A percentile compares a stretch with the other conserved stretches of the same genome.
phyloP scores from a whole-genome alignment of 2,888 invertebrate species.

The Galeruca laticollis region DNA sequence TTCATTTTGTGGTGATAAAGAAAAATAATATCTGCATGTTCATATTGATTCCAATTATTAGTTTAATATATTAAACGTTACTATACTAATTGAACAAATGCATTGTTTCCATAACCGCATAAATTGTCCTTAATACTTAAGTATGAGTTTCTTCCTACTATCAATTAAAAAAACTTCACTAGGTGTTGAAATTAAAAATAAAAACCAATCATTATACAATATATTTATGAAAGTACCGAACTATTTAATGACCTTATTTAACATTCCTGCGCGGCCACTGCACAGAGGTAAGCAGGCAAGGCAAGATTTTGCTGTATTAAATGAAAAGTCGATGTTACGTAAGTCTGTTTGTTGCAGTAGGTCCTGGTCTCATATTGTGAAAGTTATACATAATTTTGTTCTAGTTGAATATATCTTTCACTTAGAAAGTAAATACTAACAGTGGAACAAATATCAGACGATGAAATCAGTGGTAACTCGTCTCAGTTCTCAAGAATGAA shows the following conservation, averaged over 20 bases:
- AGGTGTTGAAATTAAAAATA: too few relatives aligned
- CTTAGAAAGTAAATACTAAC: constrained; percentile 51
- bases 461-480: constrained; percentile 33
- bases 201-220: not conserved
- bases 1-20: too few relatives aligned
- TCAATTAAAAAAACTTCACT: too few relatives aligned
- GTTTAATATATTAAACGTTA: too few relatives aligned
- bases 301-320: constrained; percentile 19
- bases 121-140: too few relatives aligned
- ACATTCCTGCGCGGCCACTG: not conserved
- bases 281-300: not conserved
- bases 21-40: too few relatives aligned
- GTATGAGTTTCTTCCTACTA: too few relatives aligned
- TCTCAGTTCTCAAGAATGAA: constrained; percentile 24
- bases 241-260: not conserved
- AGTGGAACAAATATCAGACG: constrained; percentile 37
- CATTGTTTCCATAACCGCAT: too few relatives aligned
- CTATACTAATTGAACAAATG: too few relatives aligned
- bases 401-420: constrained; percentile 52
- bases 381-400: constrained; percentile 48
- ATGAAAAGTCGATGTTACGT: constrained; percentile 25
- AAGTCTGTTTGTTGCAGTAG: constrained; percentile 37
- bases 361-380: constrained; percentile 46
- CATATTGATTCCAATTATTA: too few relatives aligned
- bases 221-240: constrained; percentile 2